Evolutionary conservation across 2,888 invertebrate species (phyloP), one percentile per base, ranked within the genome.

Genomic region (Chironomus riparius): DNA sequence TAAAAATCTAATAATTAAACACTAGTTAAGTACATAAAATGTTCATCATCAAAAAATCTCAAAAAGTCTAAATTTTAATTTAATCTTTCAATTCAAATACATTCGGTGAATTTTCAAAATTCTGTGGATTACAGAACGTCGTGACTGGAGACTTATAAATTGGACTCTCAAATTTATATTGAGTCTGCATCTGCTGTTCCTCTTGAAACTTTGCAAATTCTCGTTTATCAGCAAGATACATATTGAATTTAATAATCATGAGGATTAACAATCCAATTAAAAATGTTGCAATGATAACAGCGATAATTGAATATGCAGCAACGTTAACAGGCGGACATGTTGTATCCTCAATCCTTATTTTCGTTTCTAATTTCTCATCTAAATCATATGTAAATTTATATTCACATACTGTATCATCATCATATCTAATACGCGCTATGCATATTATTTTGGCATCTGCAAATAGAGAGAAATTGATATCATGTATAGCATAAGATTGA

Each of bases 131-230:
- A 77, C 82, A 82, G 78, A 88, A 89, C 75, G 84, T 82, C 0
- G 85, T 85, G 15, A 87, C 85, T 1, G 90, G 88, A n/a, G 88
- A 86, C 78, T 85, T 87, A 78, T 90, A 91, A 77, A 91, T 79
- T 0, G 91, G 91, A 80, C 89, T 90, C 77, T 86, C 79, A 15
- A 79, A 77, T 13, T 77, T 77, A 70, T 85, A 83, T 76, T 84
- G 84, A 82, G 83, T 83, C 65, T 84, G 79, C 65, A 83, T 83
- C 76, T 85, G 80, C 0, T 86, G 85, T 79, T 86, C 85, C 48
- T 84, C 81, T 5, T 83, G 78, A 77, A 88, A 88, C 76, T 84
- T 85, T 0, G 86, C 87, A 78, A 86, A 88, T 0, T 88, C 88
- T 24, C 85, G 80, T 38, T 86, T 85, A 78, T 88, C 88, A 0